Evolutionary conservation across 2,113 vertebrate genomes (phyloP).

Genomic region (Laticauda laticaudata): DNA sequence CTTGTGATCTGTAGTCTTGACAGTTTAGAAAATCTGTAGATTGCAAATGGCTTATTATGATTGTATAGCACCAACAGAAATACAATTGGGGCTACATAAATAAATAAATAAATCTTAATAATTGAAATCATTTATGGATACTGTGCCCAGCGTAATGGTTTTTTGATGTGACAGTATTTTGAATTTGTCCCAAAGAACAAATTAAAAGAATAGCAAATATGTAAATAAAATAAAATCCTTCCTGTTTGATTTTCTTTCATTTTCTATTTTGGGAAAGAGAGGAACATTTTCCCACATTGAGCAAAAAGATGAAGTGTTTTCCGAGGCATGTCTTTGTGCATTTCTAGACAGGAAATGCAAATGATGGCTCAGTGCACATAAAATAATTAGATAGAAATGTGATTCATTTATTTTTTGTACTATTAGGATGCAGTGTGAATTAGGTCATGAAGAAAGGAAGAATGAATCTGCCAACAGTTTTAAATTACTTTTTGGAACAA

Average conservation of each 20-base stretch:
- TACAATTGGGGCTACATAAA: neutral
- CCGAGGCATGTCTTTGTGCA: conserved; percentile 36
- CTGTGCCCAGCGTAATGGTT: neutral
- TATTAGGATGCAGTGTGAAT: conserved; percentile 63
- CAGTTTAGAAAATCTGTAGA: neutral
- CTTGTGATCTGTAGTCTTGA: neutral
- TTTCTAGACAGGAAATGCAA: conserved; percentile 25
- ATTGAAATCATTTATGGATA: neutral
- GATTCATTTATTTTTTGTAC: conserved; percentile 34
- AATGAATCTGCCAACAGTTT: conserved; percentile 41
- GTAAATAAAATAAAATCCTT: neutral
- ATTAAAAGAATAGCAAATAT: neutral
- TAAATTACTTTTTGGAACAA: conserved; percentile 32
- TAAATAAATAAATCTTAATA: neutral
- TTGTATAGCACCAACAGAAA: neutral
- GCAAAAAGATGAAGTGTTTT: conserved; percentile 36
- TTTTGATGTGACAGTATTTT: neutral
- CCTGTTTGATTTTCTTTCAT: neutral
- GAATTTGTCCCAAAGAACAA: neutral
- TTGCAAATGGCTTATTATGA: neutral
- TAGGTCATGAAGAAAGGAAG: conserved; percentile 42
- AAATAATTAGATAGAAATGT: conserved; percentile 17
- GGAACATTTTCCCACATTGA: conserved; percentile 17
- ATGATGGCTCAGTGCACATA: conserved; percentile 22
- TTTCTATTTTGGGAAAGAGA: neutral